phyloP scores from a whole-genome alignment of 1,140 invertebrate species.

The Myzus persicae region DNA sequence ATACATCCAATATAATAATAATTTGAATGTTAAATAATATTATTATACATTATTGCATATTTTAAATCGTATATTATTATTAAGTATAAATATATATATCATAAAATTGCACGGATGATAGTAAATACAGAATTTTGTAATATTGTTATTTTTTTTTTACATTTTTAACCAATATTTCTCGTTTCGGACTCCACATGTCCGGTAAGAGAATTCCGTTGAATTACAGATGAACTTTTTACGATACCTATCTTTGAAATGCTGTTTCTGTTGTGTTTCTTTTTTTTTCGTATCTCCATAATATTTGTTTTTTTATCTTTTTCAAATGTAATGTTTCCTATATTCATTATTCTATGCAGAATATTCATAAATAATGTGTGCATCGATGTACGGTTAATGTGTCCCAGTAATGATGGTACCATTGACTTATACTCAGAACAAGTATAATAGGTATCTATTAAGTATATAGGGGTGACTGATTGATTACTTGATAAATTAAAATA shows the following conservation, averaged over 20 bases:
- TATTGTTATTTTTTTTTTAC: not conserved
- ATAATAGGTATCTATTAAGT: not conserved
- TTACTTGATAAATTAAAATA: too few relatives aligned
- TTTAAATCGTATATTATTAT: conserved; percentile 28
- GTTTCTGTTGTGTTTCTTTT: not conserved
- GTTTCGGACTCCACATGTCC: not conserved
- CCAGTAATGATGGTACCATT: not conserved
- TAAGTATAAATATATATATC: not conserved
- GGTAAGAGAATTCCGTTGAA: not conserved
- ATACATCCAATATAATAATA: not conserved
- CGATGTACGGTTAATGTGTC: not conserved
- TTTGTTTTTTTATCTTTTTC: not conserved
- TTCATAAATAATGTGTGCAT: not conserved
- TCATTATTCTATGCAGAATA: not conserved
- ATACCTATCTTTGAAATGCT: not conserved
- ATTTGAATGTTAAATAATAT: conserved; percentile 18
- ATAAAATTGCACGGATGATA: conserved; percentile 15
- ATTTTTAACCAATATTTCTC: not conserved
- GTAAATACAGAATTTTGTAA: conserved; percentile 12
- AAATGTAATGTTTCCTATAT: not conserved
- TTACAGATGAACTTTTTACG: not conserved
- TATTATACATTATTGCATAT: conserved; percentile 36
- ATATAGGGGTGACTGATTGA: too few relatives aligned
- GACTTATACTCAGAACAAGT: not conserved
- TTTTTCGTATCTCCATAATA: not conserved